Percentiles rank a stretch among this genome's conserved stretches.
Conservation (phyloP, 2,888 invertebrate species). For the Pseudoips prasinana region DNA sequence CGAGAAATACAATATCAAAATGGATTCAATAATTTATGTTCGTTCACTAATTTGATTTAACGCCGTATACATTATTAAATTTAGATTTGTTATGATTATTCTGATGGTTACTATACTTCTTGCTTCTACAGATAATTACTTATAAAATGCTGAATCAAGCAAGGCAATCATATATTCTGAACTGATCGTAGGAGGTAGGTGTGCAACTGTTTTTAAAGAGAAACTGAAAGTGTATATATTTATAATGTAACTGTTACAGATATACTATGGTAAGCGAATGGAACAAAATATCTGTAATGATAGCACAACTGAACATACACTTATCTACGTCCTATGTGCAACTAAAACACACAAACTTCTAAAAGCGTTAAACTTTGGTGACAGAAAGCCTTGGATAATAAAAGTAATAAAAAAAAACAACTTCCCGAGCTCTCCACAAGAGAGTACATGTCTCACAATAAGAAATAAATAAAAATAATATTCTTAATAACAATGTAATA, state of each 20-base stretch:
- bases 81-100: too few relatives aligned
- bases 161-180: too few relatives aligned
- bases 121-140: too few relatives aligned
- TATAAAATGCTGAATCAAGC: too few relatives aligned
- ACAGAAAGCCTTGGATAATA: slow-evolving; percentile 62
- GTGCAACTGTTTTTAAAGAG: too few relatives aligned
- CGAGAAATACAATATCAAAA: too few relatives aligned
- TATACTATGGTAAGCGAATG: slow-evolving; percentile 20
- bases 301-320: slow-evolving; percentile 6
- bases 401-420: slow-evolving; percentile 45
- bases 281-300: slow-evolving; percentile 18
- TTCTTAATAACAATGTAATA: slow-evolving; percentile 28
- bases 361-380: slow-evolving; percentile 61
- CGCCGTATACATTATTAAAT: too few relatives aligned
- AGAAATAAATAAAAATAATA: slow-evolving; percentile 46
- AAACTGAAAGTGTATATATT: slow-evolving; percentile 31
- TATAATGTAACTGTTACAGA: slow-evolving; percentile 16
- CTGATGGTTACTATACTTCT: too few relatives aligned
- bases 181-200: too few relatives aligned
- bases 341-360: slow-evolving; percentile 44
- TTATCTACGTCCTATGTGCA: slow-evolving; percentile 40
- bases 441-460: slow-evolving; percentile 61
- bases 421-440: slow-evolving; percentile 82
- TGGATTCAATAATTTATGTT: too few relatives aligned
- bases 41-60: too few relatives aligned